Evolutionary conservation across 2,888 invertebrate genomes (phyloP).

Genomic region (Drosophila mercatorum): DNA sequence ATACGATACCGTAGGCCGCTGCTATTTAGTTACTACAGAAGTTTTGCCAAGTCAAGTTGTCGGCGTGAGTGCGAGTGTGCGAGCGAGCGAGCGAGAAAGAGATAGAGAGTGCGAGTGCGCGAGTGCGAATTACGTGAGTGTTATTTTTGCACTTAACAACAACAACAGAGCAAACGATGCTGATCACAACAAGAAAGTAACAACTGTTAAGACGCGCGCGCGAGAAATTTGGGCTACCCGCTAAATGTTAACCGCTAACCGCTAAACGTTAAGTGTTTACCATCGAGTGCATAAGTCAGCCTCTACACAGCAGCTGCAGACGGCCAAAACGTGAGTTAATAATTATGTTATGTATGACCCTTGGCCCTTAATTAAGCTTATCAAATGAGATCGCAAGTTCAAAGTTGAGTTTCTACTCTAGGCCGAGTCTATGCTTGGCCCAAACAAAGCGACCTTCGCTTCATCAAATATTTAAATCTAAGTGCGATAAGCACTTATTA

Average conservation of each 20-base stretch:
- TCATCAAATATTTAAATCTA: constrained; percentile 72
- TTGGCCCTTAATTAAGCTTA: constrained; percentile 59
- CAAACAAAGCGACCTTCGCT: constrained; percentile 41
- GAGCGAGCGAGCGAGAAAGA: not conserved
- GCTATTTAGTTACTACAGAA: constrained; percentile 82
- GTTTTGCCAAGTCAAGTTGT: constrained; percentile 81
- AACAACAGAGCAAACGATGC: constrained; percentile 23
- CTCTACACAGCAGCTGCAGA: constrained; percentile 15
- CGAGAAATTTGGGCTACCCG: constrained; percentile 37
- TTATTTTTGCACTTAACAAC: constrained; percentile 48
- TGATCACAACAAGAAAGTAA: constrained; percentile 25
- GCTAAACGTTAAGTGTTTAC: constrained; percentile 1
- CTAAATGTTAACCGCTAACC: constrained; percentile 5
- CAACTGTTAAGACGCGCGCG: constrained; percentile 53
- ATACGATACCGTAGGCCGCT: constrained; percentile 73
- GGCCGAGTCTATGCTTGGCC: constrained; percentile 50
- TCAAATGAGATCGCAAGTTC: constrained; percentile 54
- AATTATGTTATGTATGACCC: constrained; percentile 48
- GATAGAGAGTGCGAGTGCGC: constrained; percentile 2
- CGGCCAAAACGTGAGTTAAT: constrained; percentile 58
- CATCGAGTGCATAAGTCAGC: not conserved
- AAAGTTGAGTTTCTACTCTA: constrained; percentile 48
- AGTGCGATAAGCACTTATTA: constrained; percentile 53
- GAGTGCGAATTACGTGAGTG: constrained; percentile 21
- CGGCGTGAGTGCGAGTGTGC: constrained; percentile 45